Evolutionary conservation across 2,888 invertebrate species (phyloP), one percentile per base, ranked within the genome.

Genomic region (Elgonia sp.): DNA sequence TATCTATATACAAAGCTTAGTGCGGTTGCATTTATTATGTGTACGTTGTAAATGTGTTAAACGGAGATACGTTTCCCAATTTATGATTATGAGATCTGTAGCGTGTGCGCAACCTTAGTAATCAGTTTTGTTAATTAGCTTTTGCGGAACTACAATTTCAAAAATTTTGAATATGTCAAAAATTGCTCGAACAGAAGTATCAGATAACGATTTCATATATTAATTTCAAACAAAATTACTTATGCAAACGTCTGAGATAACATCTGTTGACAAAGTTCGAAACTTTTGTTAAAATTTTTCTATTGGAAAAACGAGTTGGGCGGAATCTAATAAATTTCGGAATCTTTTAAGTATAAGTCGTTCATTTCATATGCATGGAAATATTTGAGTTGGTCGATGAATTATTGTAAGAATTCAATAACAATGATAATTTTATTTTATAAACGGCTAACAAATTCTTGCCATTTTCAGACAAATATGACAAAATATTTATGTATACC

Each of bases 71-170:
- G 62, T 75, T 62, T n/a, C 18, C 60, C 42, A 62, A 75, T 75
- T 75, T 75, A 75, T 62, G 60, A 75, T 62, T 75, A 75, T 75
- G 75, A 62, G 62, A 62, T 55, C 5, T 60, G 29, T 62, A 62
- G 62, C 57, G 60, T 62, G 37, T 20, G 16, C 60, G n/a, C 75
- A 46, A 62, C 29, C 46, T 62, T 40, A 75, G 75, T 75, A 75
- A 75, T 75, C 75, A 75, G 57, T 73, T 75, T 29, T 62, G 62
- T 62, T 60, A 75, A 75, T 75, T 62, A 73, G 60, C 42, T 73
- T 60, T 57, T 60, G 42, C 37, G n/a, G 37, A 39, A 16, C 18
- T 63, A 20, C 14, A n/a, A 70, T n/a, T 14, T 10, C 39, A 65
- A 18, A 65, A 40, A 1, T 29, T 1, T 37, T 18, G 40, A 65